Evolutionary conservation across 2,888 invertebrate genomes (phyloP), one percentile per base, ranked within the genome.

Genomic region (Eurois occulta): DNA sequence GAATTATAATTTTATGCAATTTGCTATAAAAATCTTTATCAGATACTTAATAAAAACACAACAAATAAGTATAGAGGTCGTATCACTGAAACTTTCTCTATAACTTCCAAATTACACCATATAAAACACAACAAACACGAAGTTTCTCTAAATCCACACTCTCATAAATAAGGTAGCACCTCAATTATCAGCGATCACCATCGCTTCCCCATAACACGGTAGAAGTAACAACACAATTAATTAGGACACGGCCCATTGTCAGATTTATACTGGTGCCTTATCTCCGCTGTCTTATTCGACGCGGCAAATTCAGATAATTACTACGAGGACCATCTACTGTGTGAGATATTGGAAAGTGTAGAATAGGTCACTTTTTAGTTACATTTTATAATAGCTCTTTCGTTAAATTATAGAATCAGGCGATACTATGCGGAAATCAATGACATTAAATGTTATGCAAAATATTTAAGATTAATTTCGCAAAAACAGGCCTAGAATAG

Each of bases 161-260:
- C 48, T 55, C 38, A 83, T 85, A 78, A 81, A 83, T 83, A 76
- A 80, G 68, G 72, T 38, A 65, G 65, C 80, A 75, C 76, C 73
- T 76, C 84, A 66, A 84, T 83, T 86, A 86, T 86, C 86, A 69
- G 84, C 55, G 70, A 86, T 84, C 84, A 83, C 86, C 84, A 93
- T 91, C 92, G 86, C 79, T 91, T 90, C 90, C 91, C 90, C 90
- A 90, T 87, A 86, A 76, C 78, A 82, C 84, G 66, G 75, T 86
- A 85, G 86, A 87, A 83, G 81, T 80, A 82, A 89, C 91, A 92
- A 91, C 91, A 91, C 91, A 92, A 93, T 93, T 93, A 93, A 93
- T 93, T 93, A 93, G 93, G 91, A 91, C 90, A 88, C 88, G 87
- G 88, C 80, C 89, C 80, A 88, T 90, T 91, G 90, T 90, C 88